phyloP scores from a whole-genome alignment of 2,113 vertebrate genomes.

The Platysteira castanea region DNA sequence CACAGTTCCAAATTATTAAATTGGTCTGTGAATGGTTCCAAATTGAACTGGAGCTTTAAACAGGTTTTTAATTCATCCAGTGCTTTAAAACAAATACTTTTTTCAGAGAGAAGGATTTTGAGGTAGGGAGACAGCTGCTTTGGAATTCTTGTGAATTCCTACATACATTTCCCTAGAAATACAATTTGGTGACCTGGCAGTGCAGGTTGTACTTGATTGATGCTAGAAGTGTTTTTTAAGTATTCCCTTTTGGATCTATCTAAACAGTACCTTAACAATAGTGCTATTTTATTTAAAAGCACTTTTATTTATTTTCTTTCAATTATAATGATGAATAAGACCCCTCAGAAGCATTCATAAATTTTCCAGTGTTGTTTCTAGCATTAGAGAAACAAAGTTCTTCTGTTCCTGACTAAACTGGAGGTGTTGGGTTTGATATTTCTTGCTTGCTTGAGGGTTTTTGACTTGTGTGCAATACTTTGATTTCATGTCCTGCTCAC shows the following conservation, averaged over 20 bases:
- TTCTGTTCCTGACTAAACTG: neutral
- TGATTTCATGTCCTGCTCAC: neutral
- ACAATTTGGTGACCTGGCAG: neutral
- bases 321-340: neutral
- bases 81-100: neutral
- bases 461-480: neutral
- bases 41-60: slow-evolving; percentile 49
- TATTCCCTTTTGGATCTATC: neutral
- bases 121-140: neutral
- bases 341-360: neutral
- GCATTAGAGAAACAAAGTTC: neutral
- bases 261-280: neutral
- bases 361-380: neutral
- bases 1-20: slow-evolving; percentile 38
- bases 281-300: neutral
- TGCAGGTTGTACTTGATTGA: neutral
- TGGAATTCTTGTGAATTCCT: neutral
- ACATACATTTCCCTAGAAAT: neutral
- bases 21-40: slow-evolving; percentile 37
- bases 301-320: neutral
- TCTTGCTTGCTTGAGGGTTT: neutral
- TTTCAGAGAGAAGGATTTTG: neutral
- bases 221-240: neutral
- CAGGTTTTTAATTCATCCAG: neutral
- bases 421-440: neutral